phyloP scores from a whole-genome alignment of 2,888 invertebrate species.

The Caprella mutica region DNA sequence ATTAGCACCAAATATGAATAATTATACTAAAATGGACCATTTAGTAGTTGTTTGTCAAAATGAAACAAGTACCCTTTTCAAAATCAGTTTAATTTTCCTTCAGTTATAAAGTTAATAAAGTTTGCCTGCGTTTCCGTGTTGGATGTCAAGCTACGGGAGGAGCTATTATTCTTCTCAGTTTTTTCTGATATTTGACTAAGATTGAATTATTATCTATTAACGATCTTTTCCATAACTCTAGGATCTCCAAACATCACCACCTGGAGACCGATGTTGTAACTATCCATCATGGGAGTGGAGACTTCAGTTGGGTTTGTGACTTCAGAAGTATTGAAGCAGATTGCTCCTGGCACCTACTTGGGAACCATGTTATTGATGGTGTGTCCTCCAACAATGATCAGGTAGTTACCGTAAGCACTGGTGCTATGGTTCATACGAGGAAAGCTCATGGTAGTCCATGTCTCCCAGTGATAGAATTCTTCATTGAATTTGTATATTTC shows the following conservation, averaged over 20 bases:
- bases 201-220: too few species aligned
- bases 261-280: neutral
- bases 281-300: slow-evolving; percentile 4
- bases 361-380: slow-evolving; percentile 8
- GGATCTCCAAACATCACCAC: slow-evolving; percentile 5
- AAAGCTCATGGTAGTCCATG: slow-evolving; percentile 7
- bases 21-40: too few species aligned
- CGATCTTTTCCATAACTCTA: neutral
- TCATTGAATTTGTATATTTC: slow-evolving; percentile 7
- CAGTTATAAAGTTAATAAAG: too few species aligned
- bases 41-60: too few species aligned
- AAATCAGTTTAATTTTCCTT: too few species aligned
- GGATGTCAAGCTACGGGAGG: too few species aligned
- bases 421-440: slow-evolving; percentile 9
- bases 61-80: too few species aligned
- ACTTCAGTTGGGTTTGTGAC: neutral
- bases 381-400: slow-evolving; percentile 10
- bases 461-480: neutral
- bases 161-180: too few species aligned
- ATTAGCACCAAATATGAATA: too few species aligned
- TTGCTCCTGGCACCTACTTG: neutral
- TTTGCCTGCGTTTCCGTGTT: too few species aligned
- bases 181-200: too few species aligned
- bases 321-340: slow-evolving; percentile 6
- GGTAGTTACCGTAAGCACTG: neutral